Base-by-base conservation (phyloP, 2,888 invertebrate species). In the Mimumesa dahlbomi region DNA sequence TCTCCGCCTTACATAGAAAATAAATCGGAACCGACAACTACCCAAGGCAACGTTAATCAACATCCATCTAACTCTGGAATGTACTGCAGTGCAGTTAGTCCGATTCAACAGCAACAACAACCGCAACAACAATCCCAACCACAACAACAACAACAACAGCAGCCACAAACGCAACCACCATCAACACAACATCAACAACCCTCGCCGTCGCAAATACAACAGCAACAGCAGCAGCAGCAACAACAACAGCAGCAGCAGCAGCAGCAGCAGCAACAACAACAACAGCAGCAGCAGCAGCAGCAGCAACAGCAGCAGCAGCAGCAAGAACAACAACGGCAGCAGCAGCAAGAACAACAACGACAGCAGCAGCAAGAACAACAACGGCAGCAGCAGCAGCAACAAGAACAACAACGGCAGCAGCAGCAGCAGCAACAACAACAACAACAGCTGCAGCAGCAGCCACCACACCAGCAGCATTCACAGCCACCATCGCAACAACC, bases 1-100 rank as follows among this genome's bases (percentile, higher is more conserved):
- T 88, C 88, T 0, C 89, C 89, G 1, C 86, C 89, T 0, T 86
- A 86, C 16, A 71, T 50, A 4, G 89, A 89, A 52, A 65, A 57
- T 25, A 89, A 89, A 72, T 21, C 81, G 0, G 88, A 88, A 45
- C 64, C 83, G 2, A 59, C 82, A 2, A 13, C 67, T 2, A 77
- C 79, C 62, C 76, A 79, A 53, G 58, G 63, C 57, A 61, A 75
- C 50, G 13, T 53, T 9, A 73, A 70, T 59, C 75, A 81, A 38
- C 81, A 81, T 52, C 14, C 56, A 5, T 77, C 81, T 18, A 83
- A 73, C 64, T 59, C 83, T 34, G 78, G 77, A 36, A 84, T 82
- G 69, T 88, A 87, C 57, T 82, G 87, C 11, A 83, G 79, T 14
- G 65, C 83, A 0, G 82, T 86, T 16, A 85, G 82, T 74, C 85